These are phyloP conservation scores for Volucella inanis DNA, from an alignment of 2,888 invertebrate genomes.

Conservation along the genomic window DNA sequence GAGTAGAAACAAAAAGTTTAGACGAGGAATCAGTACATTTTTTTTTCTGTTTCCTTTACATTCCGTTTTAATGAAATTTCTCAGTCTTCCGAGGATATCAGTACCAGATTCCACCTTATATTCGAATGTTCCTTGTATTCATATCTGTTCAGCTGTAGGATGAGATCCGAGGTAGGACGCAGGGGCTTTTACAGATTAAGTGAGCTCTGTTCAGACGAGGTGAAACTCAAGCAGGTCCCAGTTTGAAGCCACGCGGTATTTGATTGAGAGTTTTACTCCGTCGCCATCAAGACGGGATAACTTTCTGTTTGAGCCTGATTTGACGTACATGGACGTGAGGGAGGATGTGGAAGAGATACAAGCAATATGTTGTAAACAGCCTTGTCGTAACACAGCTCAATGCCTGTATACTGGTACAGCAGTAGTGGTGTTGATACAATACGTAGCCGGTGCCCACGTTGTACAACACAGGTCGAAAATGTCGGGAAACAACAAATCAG, in stretches of 20 bases:
- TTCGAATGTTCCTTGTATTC: too few relatives aligned
- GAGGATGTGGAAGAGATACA: background rate
- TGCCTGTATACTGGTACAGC: constrained; percentile 20
- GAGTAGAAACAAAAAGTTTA: too few relatives aligned
- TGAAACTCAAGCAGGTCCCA: constrained; percentile 2
- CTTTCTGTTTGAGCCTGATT: constrained; percentile 13
- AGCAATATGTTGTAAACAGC: too few relatives aligned
- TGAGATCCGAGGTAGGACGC: constrained; percentile 27
- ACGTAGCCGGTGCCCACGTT: constrained; percentile 7
- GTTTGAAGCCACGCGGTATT: too few relatives aligned
- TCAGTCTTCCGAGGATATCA: too few relatives aligned
- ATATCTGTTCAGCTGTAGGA: constrained; percentile 1
- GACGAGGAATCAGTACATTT: too few relatives aligned
- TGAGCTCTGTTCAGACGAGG: background rate
- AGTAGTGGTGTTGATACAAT: too few relatives aligned
- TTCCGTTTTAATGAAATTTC: too few relatives aligned
- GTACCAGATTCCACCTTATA: too few relatives aligned
- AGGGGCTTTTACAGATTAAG: constrained; percentile 21
- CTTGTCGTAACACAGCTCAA: background rate
- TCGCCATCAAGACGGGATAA: background rate
- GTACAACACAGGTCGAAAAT: background rate
- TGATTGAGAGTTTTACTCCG: constrained; percentile 13
- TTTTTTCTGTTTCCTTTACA: too few relatives aligned
- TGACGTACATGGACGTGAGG: constrained; percentile 5
- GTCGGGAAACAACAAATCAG: constrained; percentile 19